phyloP scores from a whole-genome alignment of 2,113 vertebrate genomes.

The Narcine bancroftii region DNA sequence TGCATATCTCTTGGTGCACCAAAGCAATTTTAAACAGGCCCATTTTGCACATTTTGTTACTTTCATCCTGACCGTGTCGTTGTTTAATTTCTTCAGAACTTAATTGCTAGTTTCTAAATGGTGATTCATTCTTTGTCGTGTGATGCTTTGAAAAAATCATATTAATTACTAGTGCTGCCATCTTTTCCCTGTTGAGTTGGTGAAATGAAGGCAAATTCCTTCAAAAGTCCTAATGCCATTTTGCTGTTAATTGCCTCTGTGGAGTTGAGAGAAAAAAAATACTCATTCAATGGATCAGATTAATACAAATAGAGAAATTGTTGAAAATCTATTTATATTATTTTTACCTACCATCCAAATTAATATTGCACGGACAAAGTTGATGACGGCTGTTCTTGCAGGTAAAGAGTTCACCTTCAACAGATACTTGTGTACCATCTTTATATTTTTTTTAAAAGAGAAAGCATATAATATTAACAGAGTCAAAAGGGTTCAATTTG shows the following conservation, averaged over 20 bases:
- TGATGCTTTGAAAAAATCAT: neutral
- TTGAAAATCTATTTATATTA: neutral
- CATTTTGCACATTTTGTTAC: neutral
- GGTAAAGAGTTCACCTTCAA: neutral
- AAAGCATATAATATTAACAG: neutral
- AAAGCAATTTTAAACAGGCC: slow-evolving; percentile 20
- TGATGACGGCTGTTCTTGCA: slow-evolving; percentile 2
- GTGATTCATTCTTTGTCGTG: neutral
- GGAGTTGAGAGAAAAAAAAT: slow-evolving; percentile 20
- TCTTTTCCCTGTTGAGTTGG: neutral
- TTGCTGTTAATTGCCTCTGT: slow-evolving; percentile 3
- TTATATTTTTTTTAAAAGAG: neutral
- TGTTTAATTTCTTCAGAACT: neutral
- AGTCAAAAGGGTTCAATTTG: neutral
- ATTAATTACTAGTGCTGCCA: neutral
- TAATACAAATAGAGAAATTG: neutral
- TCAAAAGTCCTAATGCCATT: slow-evolving; percentile 23
- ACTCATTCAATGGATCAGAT: neutral
- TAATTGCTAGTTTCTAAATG: neutral
- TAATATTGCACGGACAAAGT: neutral
- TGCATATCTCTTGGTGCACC: neutral
- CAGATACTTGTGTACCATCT: neutral
- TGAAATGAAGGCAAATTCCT: neutral
- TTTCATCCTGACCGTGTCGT: neutral
- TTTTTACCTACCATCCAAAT: slow-evolving; percentile 23